Evolutionary conservation across 2,113 vertebrate genomes (phyloP).

Genomic region (Neolamprologus tretocephalus): DNA sequence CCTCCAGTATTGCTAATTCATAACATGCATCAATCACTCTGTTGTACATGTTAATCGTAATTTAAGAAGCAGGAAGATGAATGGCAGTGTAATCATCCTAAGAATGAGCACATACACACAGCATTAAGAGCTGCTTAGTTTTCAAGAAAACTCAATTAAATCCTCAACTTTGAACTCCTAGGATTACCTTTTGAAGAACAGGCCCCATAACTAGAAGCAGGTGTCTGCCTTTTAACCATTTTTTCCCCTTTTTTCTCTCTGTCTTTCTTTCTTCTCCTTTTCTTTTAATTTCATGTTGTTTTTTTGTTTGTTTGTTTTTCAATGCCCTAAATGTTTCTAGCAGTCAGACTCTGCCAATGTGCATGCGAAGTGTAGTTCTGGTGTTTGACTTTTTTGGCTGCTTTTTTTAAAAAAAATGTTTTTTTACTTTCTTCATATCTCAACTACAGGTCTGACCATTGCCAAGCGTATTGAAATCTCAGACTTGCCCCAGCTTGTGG

Average conservation of each 20-base stretch:
- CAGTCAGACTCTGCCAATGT: neutral
- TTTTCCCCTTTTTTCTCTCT: rapidly evolving
- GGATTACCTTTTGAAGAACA: conserved; percentile 21
- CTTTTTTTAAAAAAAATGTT: neutral
- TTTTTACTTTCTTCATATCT: neutral
- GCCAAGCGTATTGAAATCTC: conserved; percentile 78
- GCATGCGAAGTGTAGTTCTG: neutral
- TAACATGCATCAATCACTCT: conserved; percentile 37
- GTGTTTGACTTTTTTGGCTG: neutral
- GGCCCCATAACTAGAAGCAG: conserved; percentile 28
- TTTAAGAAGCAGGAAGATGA: conserved; percentile 30
- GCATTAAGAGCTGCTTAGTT: neutral
- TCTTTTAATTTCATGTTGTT: neutral
- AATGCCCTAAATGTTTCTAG: neutral
- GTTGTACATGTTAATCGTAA: conserved; percentile 1
- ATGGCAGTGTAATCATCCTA: neutral
- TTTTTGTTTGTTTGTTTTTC: neutral
- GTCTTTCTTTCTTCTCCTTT: neutral
- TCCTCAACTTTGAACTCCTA: neutral
- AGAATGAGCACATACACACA: neutral
- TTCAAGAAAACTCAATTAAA: neutral
- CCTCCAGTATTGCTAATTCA: neutral
- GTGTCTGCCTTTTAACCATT: conserved; percentile 1
- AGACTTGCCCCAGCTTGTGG: conserved; percentile 75
- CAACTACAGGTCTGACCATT: conserved; percentile 71